Evolutionary conservation across 2,888 invertebrate species (phyloP), one percentile per base, ranked within the genome.

Genomic region (Pyrrhia umbra): DNA sequence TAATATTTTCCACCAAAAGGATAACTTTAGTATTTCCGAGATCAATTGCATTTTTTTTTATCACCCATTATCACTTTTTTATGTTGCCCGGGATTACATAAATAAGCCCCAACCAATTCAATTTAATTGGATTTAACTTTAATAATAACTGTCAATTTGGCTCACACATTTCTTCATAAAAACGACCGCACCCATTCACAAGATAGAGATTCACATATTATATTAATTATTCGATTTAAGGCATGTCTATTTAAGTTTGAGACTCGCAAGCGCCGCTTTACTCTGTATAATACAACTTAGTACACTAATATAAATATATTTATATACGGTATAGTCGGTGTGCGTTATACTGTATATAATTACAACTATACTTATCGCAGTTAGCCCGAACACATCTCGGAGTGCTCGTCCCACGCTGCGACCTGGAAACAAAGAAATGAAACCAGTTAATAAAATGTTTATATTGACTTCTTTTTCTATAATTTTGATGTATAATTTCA

Each of bases 401-500:
- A 97, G 90, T 98, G 98, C 62, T 97, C 97, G 87, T 98, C 98
- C 98, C 98, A 98, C 39, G 97, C 97, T 39, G 96, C 96, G 43
- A 97, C 97, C 98, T 98, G 92, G 0, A 95, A 95, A 70, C 77
- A 79, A 66, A 68, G 65, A 58, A 52, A 50, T 39, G 25, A n/a
- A 0, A 9, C 43, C 9, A 21, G 16, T 27, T 27, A 27, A 27
- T 1, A 27, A 1, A 9, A 27, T 2, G 8, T 9, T 27, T 27
- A 27, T 27, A n/a, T 27, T 27, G 2, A 1, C 37, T 15, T n/a
- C n/a, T n/a, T n/a, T n/a, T n/a, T n/a, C n/a, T n/a, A n/a, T n/a
- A n/a, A n/a, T n/a, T n/a, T n/a, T n/a, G n/a, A n/a, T n/a, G n/a
- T n/a, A n/a, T n/a, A n/a, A n/a, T n/a, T n/a, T n/a, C n/a, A n/a